Base-by-base conservation (phyloP, 2,888 invertebrate species). In the Eupithecia dodoneata region DNA sequence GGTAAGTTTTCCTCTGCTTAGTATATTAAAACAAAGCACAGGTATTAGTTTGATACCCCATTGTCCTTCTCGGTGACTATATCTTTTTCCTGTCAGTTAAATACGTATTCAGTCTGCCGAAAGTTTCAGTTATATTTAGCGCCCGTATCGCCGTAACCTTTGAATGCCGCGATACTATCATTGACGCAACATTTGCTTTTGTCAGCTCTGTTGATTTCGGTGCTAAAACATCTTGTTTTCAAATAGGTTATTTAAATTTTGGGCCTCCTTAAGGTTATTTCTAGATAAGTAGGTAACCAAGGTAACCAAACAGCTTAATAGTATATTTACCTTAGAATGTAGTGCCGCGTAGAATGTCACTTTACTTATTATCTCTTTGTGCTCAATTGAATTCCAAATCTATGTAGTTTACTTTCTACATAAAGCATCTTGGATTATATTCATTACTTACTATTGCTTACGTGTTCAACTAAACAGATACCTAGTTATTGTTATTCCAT, bases 141-240 rank as follows among this genome's bases (percentile, higher is more conserved):
- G 79, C 81, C 81, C 82, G 81, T 81, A 82, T 81, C 77, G 47
- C 65, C 30, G 59, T 76, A 77, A 74, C 74, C 79, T 79, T 77
- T 75, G 71, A 82, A 81, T 78, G 74, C 69, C 71, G 52, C 71
- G 79, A 83, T 83, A 78, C 73, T 74, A 78, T 81, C 76, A 55
- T 76, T 81, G 79, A 78, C 81, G 81, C 81, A 81, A 81, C 81
- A 69, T 81, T 82, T 80, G 75, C 73, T 74, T 77, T 81, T 76
- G 74, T 78, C 72, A 45, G 72, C 49, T 65, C 13, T 80, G 78
- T 79, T 79, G 66, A 73, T 80, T 78, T 78, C 76, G 59, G 73
- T 71, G 72, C 75, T 74, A 78, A 47, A 70, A 52, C 67, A 65
- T 66, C 55, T 73, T 73, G 73, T 65, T 75, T 67, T 66, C 76